Base-by-base conservation (phyloP, 2,797 vertebrate species). In the Crax fasciolata region DNA sequence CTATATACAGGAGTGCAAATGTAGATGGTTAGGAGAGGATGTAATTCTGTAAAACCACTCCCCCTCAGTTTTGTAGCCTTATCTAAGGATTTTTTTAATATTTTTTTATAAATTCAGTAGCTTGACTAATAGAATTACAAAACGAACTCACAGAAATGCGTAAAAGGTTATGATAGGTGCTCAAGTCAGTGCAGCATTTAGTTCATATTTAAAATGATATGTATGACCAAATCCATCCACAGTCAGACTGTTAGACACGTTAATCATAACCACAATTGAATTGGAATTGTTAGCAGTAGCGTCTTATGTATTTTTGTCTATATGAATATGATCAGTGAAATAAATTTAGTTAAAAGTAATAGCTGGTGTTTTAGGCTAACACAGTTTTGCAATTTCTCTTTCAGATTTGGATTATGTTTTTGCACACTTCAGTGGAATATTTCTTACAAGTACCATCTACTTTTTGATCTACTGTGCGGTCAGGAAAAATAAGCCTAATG, bases 321-420 rank as follows among this genome's bases (percentile, higher is more conserved):
- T 48, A 8, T 61, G 7, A 77, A 44, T 79, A 6, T 27, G 49
- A 17, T 41, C 1, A 1, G 7, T 92, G 49, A 92, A 87, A 63
- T 58, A 52, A 61, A 62, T 83, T 76, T 70, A 70, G 30, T 84
- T 87, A 65, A 51, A 82, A 49, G 76, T 59, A 84, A 20, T 66
- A 76, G 39, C 48, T 80, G 15, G 6, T 83, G n/a, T 10, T 89
- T 84, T 57, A 41, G 68, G 25, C 6, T 68, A 27, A 28, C 39
- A 51, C 20, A 48, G 57, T 61, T 58, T 72, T 76, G 2, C 52
- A 17, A 62, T 88, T 90, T 97, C 11, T 93, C 3, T 96, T 98
- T 87, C 98, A 99, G 99, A 99, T 96, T 97, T 99, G 44, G 99
- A 99, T 95, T 99, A 99, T 27, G 97, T 99, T 32, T 98, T 98